A percentile compares a stretch with the other conserved stretches of the same genome.
phyloP scores from a whole-genome alignment of 2,888 invertebrate genomes.

The Tricholauxania praeusta region DNA sequence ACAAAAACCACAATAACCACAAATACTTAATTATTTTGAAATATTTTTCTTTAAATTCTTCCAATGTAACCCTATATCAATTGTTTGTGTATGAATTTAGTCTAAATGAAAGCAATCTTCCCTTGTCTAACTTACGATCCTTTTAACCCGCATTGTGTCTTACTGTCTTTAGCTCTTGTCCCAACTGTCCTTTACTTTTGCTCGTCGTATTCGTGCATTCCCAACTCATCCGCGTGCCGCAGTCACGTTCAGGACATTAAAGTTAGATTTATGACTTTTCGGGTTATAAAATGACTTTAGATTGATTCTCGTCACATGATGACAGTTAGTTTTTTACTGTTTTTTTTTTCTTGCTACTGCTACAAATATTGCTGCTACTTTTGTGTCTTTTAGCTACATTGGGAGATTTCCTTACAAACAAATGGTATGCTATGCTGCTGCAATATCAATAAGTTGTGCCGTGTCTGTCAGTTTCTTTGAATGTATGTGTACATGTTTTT shows the following conservation, averaged over 20 bases:
- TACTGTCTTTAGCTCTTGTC: constrained; percentile 25
- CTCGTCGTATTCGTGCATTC: constrained; percentile 22
- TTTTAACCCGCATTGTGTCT: constrained; percentile 16
- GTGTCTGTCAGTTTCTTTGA: constrained; percentile 2
- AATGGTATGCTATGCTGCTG: not conserved
- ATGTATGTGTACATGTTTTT: not conserved
- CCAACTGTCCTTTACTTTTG: constrained; percentile 12
- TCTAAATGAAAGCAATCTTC: no score
- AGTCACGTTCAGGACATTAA: constrained; percentile 64
- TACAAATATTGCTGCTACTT: not conserved
- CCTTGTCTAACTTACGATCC: no score
- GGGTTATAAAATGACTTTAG: constrained; percentile 66
- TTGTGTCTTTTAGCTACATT: not conserved
- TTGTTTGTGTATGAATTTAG: no score
- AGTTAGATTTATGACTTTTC: constrained; percentile 66
- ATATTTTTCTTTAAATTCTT: no score
- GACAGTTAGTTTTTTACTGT: constrained; percentile 54
- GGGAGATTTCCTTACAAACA: not conserved
- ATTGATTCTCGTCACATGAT: constrained; percentile 65
- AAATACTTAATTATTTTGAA: no score
- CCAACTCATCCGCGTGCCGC: constrained; percentile 51
- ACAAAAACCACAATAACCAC: no score
- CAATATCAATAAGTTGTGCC: constrained; percentile 31
- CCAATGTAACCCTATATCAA: no score
- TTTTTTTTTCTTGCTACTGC: not conserved